Conservation (phyloP, 2,113 vertebrate genomes). For the Tympanuchus pallidicinctus region DNA sequence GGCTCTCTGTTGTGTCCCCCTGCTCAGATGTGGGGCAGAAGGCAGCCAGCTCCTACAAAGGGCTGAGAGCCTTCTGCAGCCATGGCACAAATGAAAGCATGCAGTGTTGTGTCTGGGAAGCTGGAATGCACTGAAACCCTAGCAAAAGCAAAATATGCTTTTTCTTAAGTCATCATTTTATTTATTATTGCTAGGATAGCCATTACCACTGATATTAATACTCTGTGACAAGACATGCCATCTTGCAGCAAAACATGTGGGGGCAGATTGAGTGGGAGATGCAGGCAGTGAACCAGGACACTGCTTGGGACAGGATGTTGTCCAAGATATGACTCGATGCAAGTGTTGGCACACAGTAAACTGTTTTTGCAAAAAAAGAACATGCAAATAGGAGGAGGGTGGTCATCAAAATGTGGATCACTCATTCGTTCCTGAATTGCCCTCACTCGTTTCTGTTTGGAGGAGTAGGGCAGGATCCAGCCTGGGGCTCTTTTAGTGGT, state of each 20-base stretch:
- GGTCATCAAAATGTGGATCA: not conserved
- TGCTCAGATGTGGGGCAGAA: not conserved
- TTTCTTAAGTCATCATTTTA: not conserved
- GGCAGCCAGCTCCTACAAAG: not conserved
- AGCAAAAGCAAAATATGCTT: not conserved
- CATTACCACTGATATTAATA: not conserved
- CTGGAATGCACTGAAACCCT: not conserved
- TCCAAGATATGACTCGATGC: not conserved
- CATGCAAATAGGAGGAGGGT: not conserved
- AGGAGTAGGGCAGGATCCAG: not conserved
- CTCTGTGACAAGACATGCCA: not conserved
- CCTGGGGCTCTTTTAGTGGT: accelerated
- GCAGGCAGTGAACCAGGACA: not conserved
- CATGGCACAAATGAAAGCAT: not conserved
- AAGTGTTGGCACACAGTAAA: not conserved
- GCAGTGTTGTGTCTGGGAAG: not conserved
- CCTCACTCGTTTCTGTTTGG: not conserved
- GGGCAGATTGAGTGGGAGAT: not conserved
- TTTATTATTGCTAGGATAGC: not conserved
- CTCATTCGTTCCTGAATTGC: not conserved
- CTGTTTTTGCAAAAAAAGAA: not conserved
- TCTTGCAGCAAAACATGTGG: not conserved
- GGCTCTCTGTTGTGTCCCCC: not conserved
- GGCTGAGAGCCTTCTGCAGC: not conserved
- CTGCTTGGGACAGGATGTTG: not conserved